Evolutionary conservation across 2,113 vertebrate genomes (phyloP).

Genomic region (Spea multiplicata): DNA sequence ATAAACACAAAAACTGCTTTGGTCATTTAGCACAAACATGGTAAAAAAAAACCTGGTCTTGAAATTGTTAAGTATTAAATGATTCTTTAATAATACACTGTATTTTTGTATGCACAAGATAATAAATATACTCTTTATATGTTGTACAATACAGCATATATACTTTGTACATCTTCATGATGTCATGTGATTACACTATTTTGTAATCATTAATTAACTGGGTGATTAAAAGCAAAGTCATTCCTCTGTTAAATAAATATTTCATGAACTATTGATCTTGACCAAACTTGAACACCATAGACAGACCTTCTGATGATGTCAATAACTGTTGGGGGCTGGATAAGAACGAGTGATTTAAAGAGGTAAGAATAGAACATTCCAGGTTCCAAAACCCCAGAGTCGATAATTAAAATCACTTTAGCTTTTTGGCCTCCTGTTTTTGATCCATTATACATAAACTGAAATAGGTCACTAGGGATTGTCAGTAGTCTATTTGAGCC

Average conservation of each 20-base stretch:
- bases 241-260: not conserved
- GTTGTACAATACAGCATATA: no score
- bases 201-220: not conserved
- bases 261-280: not conserved
- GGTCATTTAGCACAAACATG: no score
- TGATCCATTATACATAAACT: not conserved
- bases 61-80: no score
- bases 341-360: not conserved
- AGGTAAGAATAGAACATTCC: not conserved
- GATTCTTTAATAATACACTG: no score
- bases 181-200: no score
- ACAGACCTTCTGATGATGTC: not conserved
- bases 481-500: not conserved
- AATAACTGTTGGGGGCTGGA: not conserved
- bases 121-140: no score
- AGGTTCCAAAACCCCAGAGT: not conserved
- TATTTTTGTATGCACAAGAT: no score
- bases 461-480: not conserved
- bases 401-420: not conserved
- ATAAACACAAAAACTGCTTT: no score
- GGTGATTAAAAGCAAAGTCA: not conserved
- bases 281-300: not conserved
- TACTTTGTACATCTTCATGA: no score
- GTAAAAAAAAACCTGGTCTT: no score
- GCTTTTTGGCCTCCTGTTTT: not conserved